Percentiles rank a stretch among this genome's conserved stretches.
Conservation (phyloP, 2,797 vertebrate genomes). For the Pteronotus mesoamericanus region DNA sequence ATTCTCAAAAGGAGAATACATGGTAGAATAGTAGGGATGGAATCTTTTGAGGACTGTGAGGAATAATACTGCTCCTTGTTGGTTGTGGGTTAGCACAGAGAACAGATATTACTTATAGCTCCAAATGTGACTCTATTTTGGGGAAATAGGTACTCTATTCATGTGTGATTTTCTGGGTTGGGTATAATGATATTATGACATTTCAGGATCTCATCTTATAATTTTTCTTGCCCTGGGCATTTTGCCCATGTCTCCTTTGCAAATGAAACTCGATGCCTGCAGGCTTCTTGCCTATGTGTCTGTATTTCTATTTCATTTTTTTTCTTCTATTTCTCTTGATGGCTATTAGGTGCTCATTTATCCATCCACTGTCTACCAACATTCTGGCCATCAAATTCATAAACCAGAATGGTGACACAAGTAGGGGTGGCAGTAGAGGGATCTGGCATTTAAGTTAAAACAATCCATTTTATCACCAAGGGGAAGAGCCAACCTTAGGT, state of each 20-base stretch:
- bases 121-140: neutral
- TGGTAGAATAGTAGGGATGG: neutral
- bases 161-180: neutral
- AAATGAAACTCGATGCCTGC: neutral
- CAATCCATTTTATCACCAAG: constrained; percentile 4
- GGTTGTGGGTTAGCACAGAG: neutral
- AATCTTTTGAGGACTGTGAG: neutral
- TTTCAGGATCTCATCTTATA: neutral
- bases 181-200: neutral
- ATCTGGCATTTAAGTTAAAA: neutral
- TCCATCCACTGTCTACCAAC: neutral
- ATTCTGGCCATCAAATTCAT: neutral
- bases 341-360: neutral
- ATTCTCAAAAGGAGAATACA: neutral
- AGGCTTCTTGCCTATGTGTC: neutral
- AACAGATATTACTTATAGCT: neutral
- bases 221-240: neutral
- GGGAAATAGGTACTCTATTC: neutral
- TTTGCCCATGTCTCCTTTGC: neutral
- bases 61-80: neutral
- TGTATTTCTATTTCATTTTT: constrained; percentile 22
- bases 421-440: neutral
- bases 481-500: neutral
- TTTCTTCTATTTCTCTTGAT: neutral
- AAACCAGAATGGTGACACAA: constrained; percentile 8